A percentile compares a stretch with the other conserved stretches of the same genome.
phyloP scores from a whole-genome alignment of 2,113 vertebrate genomes.

The Epinephelus lanceolatus region DNA sequence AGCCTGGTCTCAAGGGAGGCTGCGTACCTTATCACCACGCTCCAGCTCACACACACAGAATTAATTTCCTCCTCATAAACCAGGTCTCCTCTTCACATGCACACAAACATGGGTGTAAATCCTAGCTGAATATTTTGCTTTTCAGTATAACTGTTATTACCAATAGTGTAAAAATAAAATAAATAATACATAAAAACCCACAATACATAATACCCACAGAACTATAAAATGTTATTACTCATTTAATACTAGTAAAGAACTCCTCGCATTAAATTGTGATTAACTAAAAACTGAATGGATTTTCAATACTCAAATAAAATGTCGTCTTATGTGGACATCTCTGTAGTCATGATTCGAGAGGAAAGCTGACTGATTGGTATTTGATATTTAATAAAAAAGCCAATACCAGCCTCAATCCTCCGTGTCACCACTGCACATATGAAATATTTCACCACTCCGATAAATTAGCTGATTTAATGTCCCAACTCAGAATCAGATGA shows the following conservation, averaged over 20 bases:
- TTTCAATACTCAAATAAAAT: background rate
- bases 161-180: background rate
- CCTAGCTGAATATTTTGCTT: background rate
- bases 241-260: background rate
- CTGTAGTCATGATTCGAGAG: background rate
- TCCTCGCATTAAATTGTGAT: too few species aligned
- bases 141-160: background rate
- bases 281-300: too few species aligned
- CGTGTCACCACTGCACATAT: background rate
- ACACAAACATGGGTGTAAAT: background rate
- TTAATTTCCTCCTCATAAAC: conserved; percentile 2
- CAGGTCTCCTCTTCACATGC: background rate
- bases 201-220: too few species aligned
- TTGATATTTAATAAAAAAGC: background rate
- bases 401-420: too few species aligned
- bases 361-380: background rate
- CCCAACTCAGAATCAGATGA: background rate
- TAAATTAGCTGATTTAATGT: conserved; percentile 12
- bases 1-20: conserved; percentile 45
- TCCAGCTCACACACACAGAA: conserved; percentile 44
- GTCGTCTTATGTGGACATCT: background rate
- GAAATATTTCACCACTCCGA: background rate
- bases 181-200: background rate
- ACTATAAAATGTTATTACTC: background rate
- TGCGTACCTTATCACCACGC: conserved; percentile 46